A percentile compares a stretch with the other conserved stretches of the same genome.
Conservation (phyloP, 2,113 vertebrate genomes). For the Xyrauchen texanus region DNA sequence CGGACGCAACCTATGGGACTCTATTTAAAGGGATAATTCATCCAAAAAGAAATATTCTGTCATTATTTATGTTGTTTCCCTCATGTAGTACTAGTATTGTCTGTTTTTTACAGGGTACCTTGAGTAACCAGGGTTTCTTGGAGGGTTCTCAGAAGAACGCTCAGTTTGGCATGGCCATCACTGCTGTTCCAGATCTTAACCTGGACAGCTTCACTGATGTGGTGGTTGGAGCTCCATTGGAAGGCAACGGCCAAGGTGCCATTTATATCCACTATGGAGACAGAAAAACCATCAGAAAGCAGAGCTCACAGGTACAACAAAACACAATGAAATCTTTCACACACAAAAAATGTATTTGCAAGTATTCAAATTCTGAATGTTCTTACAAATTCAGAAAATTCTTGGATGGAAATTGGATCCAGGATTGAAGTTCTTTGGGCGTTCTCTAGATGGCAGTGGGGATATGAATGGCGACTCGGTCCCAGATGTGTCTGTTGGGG, state of each 20-base stretch:
- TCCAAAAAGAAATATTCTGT: too few species aligned
- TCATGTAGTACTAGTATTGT: background rate
- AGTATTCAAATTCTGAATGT: background rate
- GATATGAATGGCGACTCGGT: slow-evolving; percentile 79
- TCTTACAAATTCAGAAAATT: slow-evolving; percentile 79
- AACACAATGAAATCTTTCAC: background rate
- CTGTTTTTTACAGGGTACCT: slow-evolving; percentile 66
- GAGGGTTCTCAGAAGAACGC: slow-evolving; percentile 81
- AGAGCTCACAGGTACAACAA: slow-evolving; percentile 81
- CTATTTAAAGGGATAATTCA: too few species aligned
- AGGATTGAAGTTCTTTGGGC: slow-evolving; percentile 80
- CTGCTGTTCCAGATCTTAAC: slow-evolving; percentile 72
- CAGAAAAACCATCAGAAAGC: slow-evolving; percentile 71
- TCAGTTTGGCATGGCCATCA: slow-evolving; percentile 81
- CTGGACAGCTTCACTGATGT: slow-evolving; percentile 85
- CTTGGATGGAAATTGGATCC: slow-evolving; percentile 72
- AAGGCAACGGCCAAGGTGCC: slow-evolving; percentile 78
- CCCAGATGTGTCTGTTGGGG: slow-evolving; percentile 64
- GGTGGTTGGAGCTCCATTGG: slow-evolving; percentile 82
- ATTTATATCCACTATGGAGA: slow-evolving; percentile 85
- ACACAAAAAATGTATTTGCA: background rate
- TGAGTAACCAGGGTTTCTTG: slow-evolving; percentile 73
- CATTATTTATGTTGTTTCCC: too few species aligned
- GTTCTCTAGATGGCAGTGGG: slow-evolving; percentile 78
- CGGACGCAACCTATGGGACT: too few species aligned